These are phyloP conservation scores for Gallinago solitaria DNA, from an alignment of 2,797 vertebrate species.

Conservation along the genomic window DNA sequence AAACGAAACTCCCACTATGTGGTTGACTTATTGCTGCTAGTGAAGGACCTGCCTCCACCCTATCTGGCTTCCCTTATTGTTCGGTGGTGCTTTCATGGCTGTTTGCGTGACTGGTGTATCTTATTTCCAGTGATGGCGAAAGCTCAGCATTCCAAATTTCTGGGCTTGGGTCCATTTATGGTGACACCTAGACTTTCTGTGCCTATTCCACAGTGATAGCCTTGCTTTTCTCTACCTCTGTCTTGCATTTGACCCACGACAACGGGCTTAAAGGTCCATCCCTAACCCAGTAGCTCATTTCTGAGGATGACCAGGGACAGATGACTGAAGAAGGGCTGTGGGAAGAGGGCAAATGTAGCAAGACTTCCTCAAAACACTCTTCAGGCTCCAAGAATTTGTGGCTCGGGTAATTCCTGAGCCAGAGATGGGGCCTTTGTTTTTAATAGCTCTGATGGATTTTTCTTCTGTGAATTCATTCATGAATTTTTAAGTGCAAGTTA, in stretches of 20 bases:
- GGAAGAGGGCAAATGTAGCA: conserved; percentile 18
- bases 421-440: conserved; percentile 56
- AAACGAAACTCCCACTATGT: conserved; percentile 48
- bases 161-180: not conserved
- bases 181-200: not conserved
- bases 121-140: conserved; percentile 6
- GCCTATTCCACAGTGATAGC: not conserved
- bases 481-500: conserved; percentile 52
- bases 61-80: conserved; percentile 11
- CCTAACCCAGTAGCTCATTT: not conserved
- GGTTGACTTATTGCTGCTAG: conserved; percentile 27
- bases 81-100: not conserved
- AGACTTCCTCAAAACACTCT: conserved; percentile 63
- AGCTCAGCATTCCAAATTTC: not conserved
- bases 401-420: conserved; percentile 8
- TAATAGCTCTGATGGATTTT: conserved; percentile 62
- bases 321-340: conserved; percentile 25
- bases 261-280: not conserved
- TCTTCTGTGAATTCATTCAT: conserved; percentile 44
- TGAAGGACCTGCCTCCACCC: conserved; percentile 38
- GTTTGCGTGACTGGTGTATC: not conserved
- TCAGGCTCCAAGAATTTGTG: conserved; percentile 58
- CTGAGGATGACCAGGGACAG: not conserved
- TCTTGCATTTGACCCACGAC: not conserved
- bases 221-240: not conserved